phyloP scores from a whole-genome alignment of 1,140 invertebrate species.

The Drosophila melanogaster region Release_6_plus_ISO1_MT NT_037436.4:4465501-4466000 shows the following conservation, averaged over 20 bases:
- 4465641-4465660: constrained; percentile 26
- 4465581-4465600: constrained; percentile 28
- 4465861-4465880: constrained; percentile 28
- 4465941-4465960: constrained; percentile 34
- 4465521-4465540: constrained; percentile 25
- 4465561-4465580: constrained; percentile 26
- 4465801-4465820: constrained; percentile 29
- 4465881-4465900: constrained; percentile 26
- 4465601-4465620: constrained; percentile 30
- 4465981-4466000: constrained; percentile 23
- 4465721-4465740: constrained; percentile 30
- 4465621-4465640: constrained; percentile 40
- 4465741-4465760: constrained; percentile 29
- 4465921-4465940: constrained; percentile 27
- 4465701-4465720: constrained; percentile 26
- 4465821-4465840: constrained; percentile 25
- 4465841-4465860: constrained; percentile 33
- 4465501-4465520: constrained; percentile 22
- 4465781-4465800: constrained; percentile 32
- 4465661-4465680: neutral
- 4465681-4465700: constrained; percentile 2
- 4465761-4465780: constrained; percentile 27
- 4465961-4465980: constrained; percentile 10
- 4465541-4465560: constrained; percentile 31
- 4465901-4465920: constrained; percentile 34